A percentile compares a stretch with the other conserved stretches of the same genome.
Conservation (phyloP, 2,888 invertebrate species). For the Coenonympha glycerion region DNA sequence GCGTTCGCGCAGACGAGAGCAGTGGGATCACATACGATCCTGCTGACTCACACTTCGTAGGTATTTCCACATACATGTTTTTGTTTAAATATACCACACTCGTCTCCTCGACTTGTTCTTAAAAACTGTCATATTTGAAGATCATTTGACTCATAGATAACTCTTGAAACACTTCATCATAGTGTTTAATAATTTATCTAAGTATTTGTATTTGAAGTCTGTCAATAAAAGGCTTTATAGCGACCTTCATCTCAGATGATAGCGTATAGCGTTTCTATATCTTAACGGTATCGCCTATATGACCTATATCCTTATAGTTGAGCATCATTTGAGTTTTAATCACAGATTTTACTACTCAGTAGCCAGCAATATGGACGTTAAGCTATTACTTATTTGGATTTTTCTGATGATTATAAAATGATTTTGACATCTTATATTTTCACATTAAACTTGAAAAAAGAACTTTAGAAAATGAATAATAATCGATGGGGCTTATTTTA, state of each 20-base stretch:
- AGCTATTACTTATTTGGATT: no score
- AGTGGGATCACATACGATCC: constrained; percentile 6
- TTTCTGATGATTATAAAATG: no score
- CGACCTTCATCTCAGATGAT: constrained; percentile 27
- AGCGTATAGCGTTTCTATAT: constrained; percentile 28
- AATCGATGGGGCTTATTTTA: no score
- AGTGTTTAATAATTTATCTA: no score
- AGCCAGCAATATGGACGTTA: no score
- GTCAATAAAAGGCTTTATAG: constrained; percentile 19
- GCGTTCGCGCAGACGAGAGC: constrained; percentile 14
- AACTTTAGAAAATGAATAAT: no score
- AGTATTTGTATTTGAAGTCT: no score
- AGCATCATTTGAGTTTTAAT: not conserved
- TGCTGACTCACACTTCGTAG: not conserved
- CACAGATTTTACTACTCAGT: not conserved
- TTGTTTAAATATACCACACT: not conserved
- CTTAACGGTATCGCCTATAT: constrained; percentile 26
- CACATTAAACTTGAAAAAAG: no score
- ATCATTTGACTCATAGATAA: no score
- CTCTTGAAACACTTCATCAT: no score
- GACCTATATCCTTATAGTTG: not conserved
- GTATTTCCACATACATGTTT: not conserved
- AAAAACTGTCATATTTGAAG: no score
- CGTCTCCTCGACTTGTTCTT: not conserved
- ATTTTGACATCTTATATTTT: no score